Base-by-base conservation (phyloP, 2,888 invertebrate species). In the Auanema sp. region DNA sequence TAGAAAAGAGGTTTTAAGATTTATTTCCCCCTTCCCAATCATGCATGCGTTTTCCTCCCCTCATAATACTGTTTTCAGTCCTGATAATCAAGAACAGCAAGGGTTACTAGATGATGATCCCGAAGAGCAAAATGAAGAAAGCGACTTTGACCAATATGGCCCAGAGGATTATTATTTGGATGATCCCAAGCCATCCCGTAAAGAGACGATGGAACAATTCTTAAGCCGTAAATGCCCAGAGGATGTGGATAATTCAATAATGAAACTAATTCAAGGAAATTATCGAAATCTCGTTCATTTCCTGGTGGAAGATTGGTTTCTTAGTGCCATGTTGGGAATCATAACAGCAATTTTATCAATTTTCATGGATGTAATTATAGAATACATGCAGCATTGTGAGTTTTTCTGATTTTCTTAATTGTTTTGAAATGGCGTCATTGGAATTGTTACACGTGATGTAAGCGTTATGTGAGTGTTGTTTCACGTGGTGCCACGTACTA, bases 271-370 rank as follows among this genome's bases (percentile, higher is more conserved):
- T 72, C 0, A 61, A 78, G 78, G 78, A 21, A 78, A 81, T 54
- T 72, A 69, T 67, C 73, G 75, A 55, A 81, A 81, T 58, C 55
- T 81, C 56, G 72, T 79, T 47, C 79, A 82, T 63, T 82, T 82
- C 69, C 73, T 82, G 63, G 80, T 83, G 47, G 86, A 86, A 70
- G 86, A 86, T 70, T 86, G 86, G 85, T 83, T 86, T 63, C 84
- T 86, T 62, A 79, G 86, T 49, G 84, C 85, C 1, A 71, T 85
- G 50, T 80, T 86, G 24, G 86, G 86, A 2, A 78, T 85, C 49
- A 80, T 85, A 42, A 86, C 86, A 76, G 86, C 86, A 25, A 72
- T 85, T 16, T 66, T 83, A 25, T 80, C 81, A 1, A 81, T 82
- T 33, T 66, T 66, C 50, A 79, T 80, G 56, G 82, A 82, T 57